A percentile compares a stretch with the other conserved stretches of the same genome.
Conservation (phyloP, 2,888 invertebrate genomes). For the Conistra vaccinii region DNA sequence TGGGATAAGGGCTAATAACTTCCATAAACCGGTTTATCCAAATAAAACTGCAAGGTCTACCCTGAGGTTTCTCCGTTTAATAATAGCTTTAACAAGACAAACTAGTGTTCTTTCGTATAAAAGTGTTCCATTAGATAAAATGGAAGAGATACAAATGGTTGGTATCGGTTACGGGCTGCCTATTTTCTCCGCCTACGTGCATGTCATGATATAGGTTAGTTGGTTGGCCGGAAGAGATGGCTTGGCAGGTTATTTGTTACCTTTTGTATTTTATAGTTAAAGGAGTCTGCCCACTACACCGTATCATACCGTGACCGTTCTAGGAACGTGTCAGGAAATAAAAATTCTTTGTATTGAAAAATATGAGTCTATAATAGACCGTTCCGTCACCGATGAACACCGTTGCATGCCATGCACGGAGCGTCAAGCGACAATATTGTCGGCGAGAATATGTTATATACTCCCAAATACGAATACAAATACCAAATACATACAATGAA, state of each 20-base stretch:
- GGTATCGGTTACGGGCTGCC: slow-evolving; percentile 13
- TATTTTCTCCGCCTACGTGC: slow-evolving; percentile 13
- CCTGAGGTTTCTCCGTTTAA: background rate
- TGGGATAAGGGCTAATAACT: background rate
- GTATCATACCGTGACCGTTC: no score
- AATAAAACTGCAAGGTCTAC: background rate
- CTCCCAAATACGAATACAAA: no score
- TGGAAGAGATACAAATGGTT: slow-evolving; percentile 7
- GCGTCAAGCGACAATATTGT: no score
- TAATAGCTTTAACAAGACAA: background rate
- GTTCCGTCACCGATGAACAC: no score
- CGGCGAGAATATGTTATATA: no score
- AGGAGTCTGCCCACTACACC: no score
- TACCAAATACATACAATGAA: no score
- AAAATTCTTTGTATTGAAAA: no score
- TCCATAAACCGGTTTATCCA: background rate
- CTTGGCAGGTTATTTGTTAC: slow-evolving; percentile 10
- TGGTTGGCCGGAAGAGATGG: background rate
- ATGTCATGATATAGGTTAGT: slow-evolving; percentile 1
- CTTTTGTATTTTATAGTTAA: slow-evolving; percentile 4
- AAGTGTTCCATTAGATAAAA: slow-evolving; percentile 3
- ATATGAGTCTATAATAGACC: no score
- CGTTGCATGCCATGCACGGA: no score
- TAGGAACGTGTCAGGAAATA: no score
- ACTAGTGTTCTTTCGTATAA: background rate